Evolutionary conservation across 2,888 invertebrate genomes (phyloP).

Genomic region (Pasiphila rectangulata): DNA sequence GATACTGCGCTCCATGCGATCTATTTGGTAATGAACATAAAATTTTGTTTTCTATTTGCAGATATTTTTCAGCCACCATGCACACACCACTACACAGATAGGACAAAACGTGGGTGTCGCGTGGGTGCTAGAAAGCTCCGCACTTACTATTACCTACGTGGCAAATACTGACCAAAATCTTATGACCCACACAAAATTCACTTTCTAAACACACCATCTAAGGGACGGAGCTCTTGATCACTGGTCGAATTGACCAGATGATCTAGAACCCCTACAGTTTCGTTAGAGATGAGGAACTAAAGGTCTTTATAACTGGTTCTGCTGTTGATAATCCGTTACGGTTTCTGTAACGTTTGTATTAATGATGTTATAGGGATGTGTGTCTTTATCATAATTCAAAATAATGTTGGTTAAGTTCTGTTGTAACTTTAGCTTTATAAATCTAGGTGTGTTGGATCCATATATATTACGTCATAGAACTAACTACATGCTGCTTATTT

Average conservation of each 20-base stretch:
- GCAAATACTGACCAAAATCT: constrained; percentile 51
- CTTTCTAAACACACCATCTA: constrained; percentile 21
- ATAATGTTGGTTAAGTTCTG: constrained; percentile 10
- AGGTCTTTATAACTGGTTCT: constrained; percentile 48
- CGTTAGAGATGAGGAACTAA: constrained; percentile 1
- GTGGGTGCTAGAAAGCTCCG: constrained; percentile 71
- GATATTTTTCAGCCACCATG: constrained; percentile 39
- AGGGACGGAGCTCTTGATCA: constrained; percentile 15
- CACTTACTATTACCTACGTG: constrained; percentile 68
- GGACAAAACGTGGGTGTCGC: constrained; percentile 62
- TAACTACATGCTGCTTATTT: too few relatives aligned
- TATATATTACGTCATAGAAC: too few relatives aligned
- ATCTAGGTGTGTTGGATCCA: too few relatives aligned
- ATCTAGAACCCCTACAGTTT: constrained; percentile 22
- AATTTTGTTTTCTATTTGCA: too few relatives aligned
- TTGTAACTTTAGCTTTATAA: constrained; percentile 18
- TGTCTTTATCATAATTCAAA: constrained; percentile 34
- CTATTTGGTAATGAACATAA: too few relatives aligned
- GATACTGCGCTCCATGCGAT: too few relatives aligned
- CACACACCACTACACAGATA: constrained; percentile 51
- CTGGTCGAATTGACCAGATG: constrained; percentile 11
- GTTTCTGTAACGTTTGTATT: constrained; percentile 59
- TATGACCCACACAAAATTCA: constrained; percentile 35
- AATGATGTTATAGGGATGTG: constrained; percentile 64
- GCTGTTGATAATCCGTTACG: constrained; percentile 63